Evolutionary conservation across 2,888 invertebrate genomes (phyloP).

Genomic region (Busseola fusca): DNA sequence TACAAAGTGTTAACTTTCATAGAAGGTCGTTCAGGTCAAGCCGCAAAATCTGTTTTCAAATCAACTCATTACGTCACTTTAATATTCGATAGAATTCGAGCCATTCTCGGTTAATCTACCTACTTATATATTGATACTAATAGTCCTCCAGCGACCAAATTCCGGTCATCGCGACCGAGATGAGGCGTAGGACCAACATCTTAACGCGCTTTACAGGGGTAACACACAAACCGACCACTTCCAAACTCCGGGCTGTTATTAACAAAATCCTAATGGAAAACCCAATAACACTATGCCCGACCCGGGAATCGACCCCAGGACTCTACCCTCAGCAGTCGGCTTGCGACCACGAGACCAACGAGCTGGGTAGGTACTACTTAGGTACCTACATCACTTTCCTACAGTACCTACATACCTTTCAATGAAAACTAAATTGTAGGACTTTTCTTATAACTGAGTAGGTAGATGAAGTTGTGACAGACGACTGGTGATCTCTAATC

Average conservation of each 20-base stretch:
- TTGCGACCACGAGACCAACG: too few species aligned
- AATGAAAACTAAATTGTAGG: background rate
- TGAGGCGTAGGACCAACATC: too few species aligned
- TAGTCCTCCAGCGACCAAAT: background rate
- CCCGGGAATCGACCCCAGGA: too few species aligned
- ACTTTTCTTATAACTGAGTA: background rate
- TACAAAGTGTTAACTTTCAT: constrained; percentile 58
- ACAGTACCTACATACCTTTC: too few species aligned
- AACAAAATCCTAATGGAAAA: too few species aligned
- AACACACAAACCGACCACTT: too few species aligned
- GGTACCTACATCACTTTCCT: background rate
- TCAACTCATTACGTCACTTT: constrained; percentile 29
- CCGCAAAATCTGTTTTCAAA: constrained; percentile 48
- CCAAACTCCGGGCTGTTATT: too few species aligned
- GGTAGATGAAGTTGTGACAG: background rate
- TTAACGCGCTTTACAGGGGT: too few species aligned
- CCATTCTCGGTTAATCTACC: constrained; percentile 16
- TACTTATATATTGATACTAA: background rate
- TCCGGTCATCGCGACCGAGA: background rate
- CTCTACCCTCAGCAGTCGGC: background rate
- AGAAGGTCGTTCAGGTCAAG: constrained; percentile 60
- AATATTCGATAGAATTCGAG: constrained; percentile 21
- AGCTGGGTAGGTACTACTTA: background rate
- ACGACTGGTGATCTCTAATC: background rate
- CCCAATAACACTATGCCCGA: too few species aligned